Percentiles rank a stretch among this genome's conserved stretches.
These are phyloP conservation scores for Pseudochromis fuscus DNA, from an alignment of 2,797 vertebrate species.

Conservation along the genomic window DNA sequence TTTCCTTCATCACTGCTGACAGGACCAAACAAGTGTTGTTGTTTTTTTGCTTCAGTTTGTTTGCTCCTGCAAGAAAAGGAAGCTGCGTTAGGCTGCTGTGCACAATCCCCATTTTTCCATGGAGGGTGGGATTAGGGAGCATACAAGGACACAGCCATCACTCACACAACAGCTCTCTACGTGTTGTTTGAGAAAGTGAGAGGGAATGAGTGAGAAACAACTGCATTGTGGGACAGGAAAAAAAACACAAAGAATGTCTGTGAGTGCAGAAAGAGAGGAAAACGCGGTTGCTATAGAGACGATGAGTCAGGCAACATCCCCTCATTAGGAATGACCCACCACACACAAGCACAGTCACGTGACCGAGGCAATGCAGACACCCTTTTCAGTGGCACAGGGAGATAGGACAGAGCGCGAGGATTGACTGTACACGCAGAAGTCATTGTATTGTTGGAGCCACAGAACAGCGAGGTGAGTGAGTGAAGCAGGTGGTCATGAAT, in stretches of 20 bases:
- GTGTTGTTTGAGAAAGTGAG: constrained; percentile 58
- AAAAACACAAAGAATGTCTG: constrained; percentile 65
- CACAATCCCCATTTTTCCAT: constrained; percentile 38
- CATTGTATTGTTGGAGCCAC: constrained; percentile 75
- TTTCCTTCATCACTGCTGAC: constrained; percentile 70
- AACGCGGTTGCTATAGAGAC: constrained; percentile 80
- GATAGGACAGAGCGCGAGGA: constrained; percentile 50
- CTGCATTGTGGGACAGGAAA: constrained; percentile 62
- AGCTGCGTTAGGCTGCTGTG: constrained; percentile 44
- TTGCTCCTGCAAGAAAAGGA: constrained; percentile 55
- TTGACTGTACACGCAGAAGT: constrained; percentile 72
- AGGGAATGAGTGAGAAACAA: constrained; percentile 54
- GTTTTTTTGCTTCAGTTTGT: constrained; percentile 61
- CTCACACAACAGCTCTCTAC: constrained; percentile 51
- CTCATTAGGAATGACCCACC: constrained; percentile 83
- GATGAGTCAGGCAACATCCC: constrained; percentile 73
- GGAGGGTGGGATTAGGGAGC: constrained; percentile 10
- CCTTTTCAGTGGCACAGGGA: constrained; percentile 57
- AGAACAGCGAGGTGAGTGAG: constrained; percentile 69
- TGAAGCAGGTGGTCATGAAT: constrained; percentile 76
- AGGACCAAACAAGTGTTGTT: constrained; percentile 68
- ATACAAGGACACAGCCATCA: constrained; percentile 33
- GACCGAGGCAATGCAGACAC: constrained; percentile 63
- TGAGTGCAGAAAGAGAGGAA: constrained; percentile 50
- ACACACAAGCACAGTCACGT: constrained; percentile 73